Evolutionary conservation across 2,888 invertebrate genomes (phyloP).

Genomic region (Agrenia bidenticulata): DNA sequence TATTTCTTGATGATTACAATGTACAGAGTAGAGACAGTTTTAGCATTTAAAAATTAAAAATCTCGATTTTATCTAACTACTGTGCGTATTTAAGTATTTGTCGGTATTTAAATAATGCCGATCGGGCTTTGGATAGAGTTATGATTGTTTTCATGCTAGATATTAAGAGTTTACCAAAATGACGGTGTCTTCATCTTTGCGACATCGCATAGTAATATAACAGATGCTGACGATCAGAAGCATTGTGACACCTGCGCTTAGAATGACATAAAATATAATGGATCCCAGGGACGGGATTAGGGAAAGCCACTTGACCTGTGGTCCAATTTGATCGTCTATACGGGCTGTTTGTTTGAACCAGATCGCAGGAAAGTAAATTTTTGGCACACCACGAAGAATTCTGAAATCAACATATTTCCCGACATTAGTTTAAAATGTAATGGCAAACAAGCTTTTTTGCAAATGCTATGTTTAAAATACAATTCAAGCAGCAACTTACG

Average conservation of each 20-base stretch:
- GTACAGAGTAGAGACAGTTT: too few relatives aligned
- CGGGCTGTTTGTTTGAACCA: constrained; percentile 73
- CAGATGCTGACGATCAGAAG: constrained; percentile 55
- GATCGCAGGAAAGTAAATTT: constrained; percentile 68
- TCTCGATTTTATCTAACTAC: too few relatives aligned
- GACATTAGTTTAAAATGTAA: background rate
- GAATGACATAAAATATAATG: constrained; percentile 62
- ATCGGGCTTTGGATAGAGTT: background rate
- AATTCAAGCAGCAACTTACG: constrained; percentile 60
- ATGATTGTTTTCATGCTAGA: background rate
- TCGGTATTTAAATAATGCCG: too few relatives aligned
- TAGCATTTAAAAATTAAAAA: too few relatives aligned
- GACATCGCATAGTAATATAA: constrained; percentile 52
- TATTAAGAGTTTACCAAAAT: constrained; percentile 51
- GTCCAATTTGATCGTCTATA: constrained; percentile 63
- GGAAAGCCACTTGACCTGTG: constrained; percentile 61
- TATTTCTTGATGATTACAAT: too few relatives aligned
- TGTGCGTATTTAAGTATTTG: too few relatives aligned
- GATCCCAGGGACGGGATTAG: constrained; percentile 61
- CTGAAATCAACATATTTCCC: constrained; percentile 58
- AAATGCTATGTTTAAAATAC: background rate
- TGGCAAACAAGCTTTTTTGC: background rate
- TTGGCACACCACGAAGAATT: constrained; percentile 61
- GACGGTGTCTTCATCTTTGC: constrained; percentile 47
- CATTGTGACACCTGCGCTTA: constrained; percentile 58